Evolutionary conservation across 1,140 invertebrate genomes (phyloP), one percentile per base, ranked within the genome.

Genomic region (Aphelinus atriplicis): DNA sequence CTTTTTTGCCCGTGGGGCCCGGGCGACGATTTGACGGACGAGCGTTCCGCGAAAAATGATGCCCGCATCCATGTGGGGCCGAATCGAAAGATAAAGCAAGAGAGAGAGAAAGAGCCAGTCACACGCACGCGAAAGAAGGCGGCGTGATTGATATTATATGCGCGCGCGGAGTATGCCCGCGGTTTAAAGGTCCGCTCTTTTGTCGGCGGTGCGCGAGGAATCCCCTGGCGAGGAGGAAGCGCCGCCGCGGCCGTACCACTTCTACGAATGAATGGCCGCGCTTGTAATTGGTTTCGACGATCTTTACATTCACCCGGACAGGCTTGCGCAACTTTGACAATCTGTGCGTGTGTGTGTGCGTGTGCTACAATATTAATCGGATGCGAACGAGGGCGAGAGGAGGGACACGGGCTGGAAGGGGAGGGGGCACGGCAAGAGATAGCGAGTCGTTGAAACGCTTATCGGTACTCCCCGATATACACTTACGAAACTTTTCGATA

Each of bases 141-240:
- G 71, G 62, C 63, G 63, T 82, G 81, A 81, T 81, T 82, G 80
- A 77, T 82, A 82, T 81, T 81, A 77, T 26, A 26, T 26, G 26
- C 26, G 26, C 26, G 26, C 26, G 26, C 26, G 26, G 26, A 26
- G 26, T 26, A 0, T 26, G 26, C 26, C 77, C 67, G 66, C 61
- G 78, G 71, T 71, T 77, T 77, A 80, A 75, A 76, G 77, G 60
- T 79, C 73, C 70, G 63, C 62, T 71, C 75, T 77, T 78, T 75
- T 74, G 75, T 79, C 77, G 68, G 77, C 58, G 58, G 10, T 46
- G 47, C 51, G 6, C 50, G 48, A 7, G 9, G 4, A 53, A 50
- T 9, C 50, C 7, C 5, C 26, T 2, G 47, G 45, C 7, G 51
- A 55, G 51, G 1, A 56, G 58, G 56, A 69, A 42, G n/a, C 50